Base-by-base conservation (phyloP, 2,113 vertebrate species). In the Neoarius graeffei region DNA sequence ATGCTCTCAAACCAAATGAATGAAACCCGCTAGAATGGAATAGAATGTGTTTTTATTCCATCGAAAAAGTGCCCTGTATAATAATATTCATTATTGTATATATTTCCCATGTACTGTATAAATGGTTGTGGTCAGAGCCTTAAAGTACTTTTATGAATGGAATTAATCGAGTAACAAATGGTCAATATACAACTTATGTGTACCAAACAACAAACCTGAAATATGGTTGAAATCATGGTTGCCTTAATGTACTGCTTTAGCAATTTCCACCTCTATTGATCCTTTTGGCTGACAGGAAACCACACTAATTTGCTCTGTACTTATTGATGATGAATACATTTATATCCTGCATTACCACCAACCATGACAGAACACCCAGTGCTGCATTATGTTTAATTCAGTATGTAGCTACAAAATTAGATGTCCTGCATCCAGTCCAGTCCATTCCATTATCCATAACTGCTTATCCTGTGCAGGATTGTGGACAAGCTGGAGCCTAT, bases 211-310 rank as follows among this genome's bases (percentile, higher is more conserved):
- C 7, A 67, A 35, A 27, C 54, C 64, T 2, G 3, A 86, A 77
- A 83, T 0, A 59, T 23, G 4, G n/a, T 20, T 48, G 60, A 20
- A 64, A 56, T 48, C 66, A 59, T 62, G 64, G 67, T 85, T 82
- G 27, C 83, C 27, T 82, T 85, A 85, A 85, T 89, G 5, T 56
- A 67, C 82, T 85, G 77, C 30, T 76, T 77, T 71, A 86, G 57
- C 19, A 62, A 66, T 77, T 64, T 82, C 35, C 81, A 77, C 83
- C 42, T 30, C 64, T 87, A 87, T 81, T 85, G 67, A 85, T 89
- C 87, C 62, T 77, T 30, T 64, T 74, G 50, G 74, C 80, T 81
- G 86, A 48, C 15, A 54, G 80, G 73, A 74, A 81, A 62, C 52
- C 67, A 6, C 62, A 52, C 50, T 85, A 85, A 74, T 89, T 82